A percentile compares a stretch with the other conserved stretches of the same genome.
Evolutionary conservation across 2,797 vertebrate species (phyloP).

Genomic region (Cyprinella venusta): DNA sequence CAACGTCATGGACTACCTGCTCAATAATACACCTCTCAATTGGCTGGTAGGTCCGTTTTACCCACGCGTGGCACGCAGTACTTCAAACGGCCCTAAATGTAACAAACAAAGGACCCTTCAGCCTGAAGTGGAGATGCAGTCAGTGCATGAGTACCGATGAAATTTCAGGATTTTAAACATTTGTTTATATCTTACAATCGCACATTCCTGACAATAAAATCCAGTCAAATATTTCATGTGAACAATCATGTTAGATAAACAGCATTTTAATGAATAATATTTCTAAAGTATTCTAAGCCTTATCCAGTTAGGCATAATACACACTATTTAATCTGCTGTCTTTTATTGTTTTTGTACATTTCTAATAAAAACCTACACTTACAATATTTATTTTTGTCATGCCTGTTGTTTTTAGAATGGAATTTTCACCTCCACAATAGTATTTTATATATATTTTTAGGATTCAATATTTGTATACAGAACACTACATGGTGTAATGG

Average conservation of each 20-base stretch:
- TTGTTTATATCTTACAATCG: not conserved
- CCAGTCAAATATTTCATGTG: not conserved
- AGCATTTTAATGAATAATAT: not conserved
- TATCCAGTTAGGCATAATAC: not conserved
- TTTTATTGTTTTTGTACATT: slow-evolving; percentile 49
- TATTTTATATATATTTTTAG: too few species aligned
- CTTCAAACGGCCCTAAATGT: not conserved
- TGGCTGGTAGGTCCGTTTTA: slow-evolving; percentile 99
- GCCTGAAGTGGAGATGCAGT: not conserved
- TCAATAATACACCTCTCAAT: slow-evolving; percentile 97
- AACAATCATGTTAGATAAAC: not conserved
- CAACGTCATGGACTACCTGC: slow-evolving; percentile 91
- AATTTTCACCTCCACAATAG: not conserved
- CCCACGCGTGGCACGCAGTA: slow-evolving; percentile 67
- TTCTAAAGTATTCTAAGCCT: not conserved
- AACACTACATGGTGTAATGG: too few species aligned
- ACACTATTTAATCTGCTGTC: slow-evolving; percentile 5
- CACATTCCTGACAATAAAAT: slow-evolving; percentile 16
- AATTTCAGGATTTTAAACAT: slow-evolving; percentile 17
- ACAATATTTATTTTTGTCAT: not conserved
- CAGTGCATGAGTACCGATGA: slow-evolving; percentile 12
- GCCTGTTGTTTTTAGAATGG: not conserved
- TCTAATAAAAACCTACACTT: slow-evolving; percentile 56
- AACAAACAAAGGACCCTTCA: slow-evolving; percentile 19
- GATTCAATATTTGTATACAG: too few species aligned